These are phyloP conservation scores for Rhinoraja longicauda DNA, from an alignment of 2,797 vertebrate species.

Conservation along the genomic window DNA sequence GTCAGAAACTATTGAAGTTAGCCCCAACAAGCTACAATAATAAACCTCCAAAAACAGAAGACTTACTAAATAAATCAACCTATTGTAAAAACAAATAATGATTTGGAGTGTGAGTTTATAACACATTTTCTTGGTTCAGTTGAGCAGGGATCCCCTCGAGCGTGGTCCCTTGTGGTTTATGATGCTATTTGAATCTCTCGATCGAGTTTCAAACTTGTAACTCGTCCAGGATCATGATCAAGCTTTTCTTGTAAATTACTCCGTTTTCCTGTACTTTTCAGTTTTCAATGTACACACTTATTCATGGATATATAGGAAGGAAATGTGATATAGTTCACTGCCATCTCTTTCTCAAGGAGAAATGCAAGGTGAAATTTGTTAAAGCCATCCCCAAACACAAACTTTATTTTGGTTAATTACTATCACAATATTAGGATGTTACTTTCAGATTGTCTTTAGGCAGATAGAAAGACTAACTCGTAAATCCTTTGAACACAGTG, in stretches of 20 bases:
- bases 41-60: constrained; percentile 21
- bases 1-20: too few species aligned
- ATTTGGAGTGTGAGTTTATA: neutral
- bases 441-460: neutral
- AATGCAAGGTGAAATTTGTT: neutral
- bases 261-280: neutral
- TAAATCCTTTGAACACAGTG: neutral
- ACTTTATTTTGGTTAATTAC: neutral
- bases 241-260: neutral
- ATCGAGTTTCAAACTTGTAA: constrained; percentile 34
- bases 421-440: neutral
- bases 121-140: constrained; percentile 1
- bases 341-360: neutral
- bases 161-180: neutral
- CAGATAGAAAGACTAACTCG: neutral
- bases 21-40: constrained; percentile 6
- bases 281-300: neutral
- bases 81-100: constrained; percentile 27
- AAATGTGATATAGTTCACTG: neutral
- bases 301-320: neutral
- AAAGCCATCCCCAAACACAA: neutral
- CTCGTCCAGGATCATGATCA: neutral
- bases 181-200: constrained; percentile 12
- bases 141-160: neutral
- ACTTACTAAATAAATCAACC: constrained; percentile 1